Conservation (phyloP, 2,113 vertebrate genomes). For the Phylloscopus trochilus region DNA sequence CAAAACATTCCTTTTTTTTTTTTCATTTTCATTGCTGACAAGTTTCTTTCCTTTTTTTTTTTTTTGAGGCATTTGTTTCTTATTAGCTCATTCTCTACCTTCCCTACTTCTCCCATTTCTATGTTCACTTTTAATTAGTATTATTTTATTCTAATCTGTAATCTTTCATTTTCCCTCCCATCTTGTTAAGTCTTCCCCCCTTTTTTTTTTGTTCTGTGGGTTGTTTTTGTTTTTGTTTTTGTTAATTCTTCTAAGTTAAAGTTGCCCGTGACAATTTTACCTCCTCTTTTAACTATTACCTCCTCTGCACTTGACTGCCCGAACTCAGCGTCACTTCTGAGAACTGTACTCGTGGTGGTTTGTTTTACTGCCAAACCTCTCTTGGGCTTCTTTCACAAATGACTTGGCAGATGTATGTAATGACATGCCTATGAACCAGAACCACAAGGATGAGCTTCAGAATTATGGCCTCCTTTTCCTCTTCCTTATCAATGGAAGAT, state of each 20-base stretch:
- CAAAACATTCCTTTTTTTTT: neutral
- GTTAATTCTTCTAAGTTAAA: neutral
- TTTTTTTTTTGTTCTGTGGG: neutral
- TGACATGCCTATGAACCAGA: neutral
- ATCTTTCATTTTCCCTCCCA: neutral
- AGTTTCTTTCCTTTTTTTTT: neutral
- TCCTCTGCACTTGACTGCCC: neutral
- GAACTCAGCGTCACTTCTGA: neutral
- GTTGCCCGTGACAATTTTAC: neutral
- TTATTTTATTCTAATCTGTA: neutral
- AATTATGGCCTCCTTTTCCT: neutral
- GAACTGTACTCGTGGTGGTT: neutral
- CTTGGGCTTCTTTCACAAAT: neutral
- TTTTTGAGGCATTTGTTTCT: neutral
- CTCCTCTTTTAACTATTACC: neutral
- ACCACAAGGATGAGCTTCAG: neutral
- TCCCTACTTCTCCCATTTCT: neutral
- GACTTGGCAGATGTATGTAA: neutral
- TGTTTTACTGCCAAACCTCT: neutral
- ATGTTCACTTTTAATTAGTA: neutral
- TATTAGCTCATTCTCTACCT: neutral
- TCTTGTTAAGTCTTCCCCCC: neutral
- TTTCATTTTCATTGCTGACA: neutral
- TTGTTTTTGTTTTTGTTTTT: neutral
- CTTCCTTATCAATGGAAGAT: neutral